phyloP scores from a whole-genome alignment of 2,797 vertebrate species.

The Sebastes cheni region DNA sequence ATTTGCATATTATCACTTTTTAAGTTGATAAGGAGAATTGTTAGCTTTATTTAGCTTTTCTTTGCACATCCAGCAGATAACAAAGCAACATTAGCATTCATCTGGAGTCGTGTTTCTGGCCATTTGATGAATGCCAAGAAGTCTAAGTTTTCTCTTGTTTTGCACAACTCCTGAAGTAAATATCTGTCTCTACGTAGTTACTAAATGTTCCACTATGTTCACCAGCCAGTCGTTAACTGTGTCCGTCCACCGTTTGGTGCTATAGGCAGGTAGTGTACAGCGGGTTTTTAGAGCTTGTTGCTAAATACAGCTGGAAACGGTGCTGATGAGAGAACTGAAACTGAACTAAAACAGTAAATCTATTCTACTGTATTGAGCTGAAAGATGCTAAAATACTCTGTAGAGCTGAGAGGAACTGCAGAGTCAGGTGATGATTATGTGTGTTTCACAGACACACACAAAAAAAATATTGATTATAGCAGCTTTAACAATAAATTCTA shows the following conservation, averaged over 20 bases:
- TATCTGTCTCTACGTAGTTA: neutral
- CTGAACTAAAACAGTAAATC: neutral
- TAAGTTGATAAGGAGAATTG: neutral
- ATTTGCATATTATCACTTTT: neutral
- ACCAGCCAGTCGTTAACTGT: neutral
- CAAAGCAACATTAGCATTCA: too few species aligned
- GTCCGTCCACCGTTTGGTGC: neutral
- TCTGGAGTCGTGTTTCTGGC: too few species aligned
- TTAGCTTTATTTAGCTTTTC: neutral
- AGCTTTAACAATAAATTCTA: too few species aligned
- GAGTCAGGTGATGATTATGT: accelerated
- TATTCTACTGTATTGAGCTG: neutral
- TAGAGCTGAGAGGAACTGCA: neutral
- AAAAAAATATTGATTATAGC: too few species aligned
- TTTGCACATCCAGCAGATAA: too few species aligned
- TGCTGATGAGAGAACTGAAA: neutral
- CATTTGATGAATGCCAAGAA: neutral
- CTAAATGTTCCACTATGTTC: neutral
- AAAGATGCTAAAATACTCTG: neutral
- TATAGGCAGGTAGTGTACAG: neutral
- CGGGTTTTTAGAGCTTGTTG: too few species aligned
- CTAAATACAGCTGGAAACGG: neutral
- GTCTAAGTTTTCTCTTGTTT: neutral
- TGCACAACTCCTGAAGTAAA: neutral
- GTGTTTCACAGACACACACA: neutral